phyloP scores from a whole-genome alignment of 2,113 vertebrate species.

The Actinemys pallida region DNA sequence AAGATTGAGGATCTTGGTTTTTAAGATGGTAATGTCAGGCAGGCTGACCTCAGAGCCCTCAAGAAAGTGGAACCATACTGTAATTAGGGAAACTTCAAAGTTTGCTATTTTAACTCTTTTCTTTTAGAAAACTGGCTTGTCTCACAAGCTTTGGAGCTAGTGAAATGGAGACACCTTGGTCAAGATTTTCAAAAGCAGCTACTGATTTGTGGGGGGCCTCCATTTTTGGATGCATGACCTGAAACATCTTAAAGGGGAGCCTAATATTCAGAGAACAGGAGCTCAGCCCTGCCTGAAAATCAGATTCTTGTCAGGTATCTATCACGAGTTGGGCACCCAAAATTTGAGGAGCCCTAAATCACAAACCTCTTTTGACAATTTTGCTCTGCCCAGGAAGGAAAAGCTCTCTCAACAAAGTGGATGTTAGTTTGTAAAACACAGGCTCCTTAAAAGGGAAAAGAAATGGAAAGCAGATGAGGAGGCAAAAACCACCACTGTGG shows the following conservation, averaged over 20 bases:
- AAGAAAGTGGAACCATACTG: not conserved
- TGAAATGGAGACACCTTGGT: not conserved
- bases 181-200: not conserved
- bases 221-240: not conserved
- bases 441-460: constrained; percentile 55
- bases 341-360: constrained; percentile 47
- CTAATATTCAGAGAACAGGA: not conserved
- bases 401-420: constrained; percentile 66
- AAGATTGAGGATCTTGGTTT: constrained; percentile 53
- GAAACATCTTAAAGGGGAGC: not conserved
- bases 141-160: not conserved
- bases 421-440: constrained; percentile 73
- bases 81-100: constrained; percentile 67
- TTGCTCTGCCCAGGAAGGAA: constrained; percentile 17
- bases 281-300: constrained; percentile 33
- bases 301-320: constrained; percentile 53
- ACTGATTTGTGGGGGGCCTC: not conserved
- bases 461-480: constrained; percentile 75
- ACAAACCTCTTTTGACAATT: constrained; percentile 50
- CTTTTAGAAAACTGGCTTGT: not conserved
- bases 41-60: constrained; percentile 59
- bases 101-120: constrained; percentile 40
- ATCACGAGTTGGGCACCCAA: constrained; percentile 39
- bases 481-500: constrained; percentile 48
- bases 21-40: constrained; percentile 55